Percentiles rank a stretch among this genome's conserved stretches.
These are phyloP conservation scores for Sinocyclocheilus maitianheensis DNA, from an alignment of 2,113 vertebrate genomes.

Conservation along the genomic window DNA sequence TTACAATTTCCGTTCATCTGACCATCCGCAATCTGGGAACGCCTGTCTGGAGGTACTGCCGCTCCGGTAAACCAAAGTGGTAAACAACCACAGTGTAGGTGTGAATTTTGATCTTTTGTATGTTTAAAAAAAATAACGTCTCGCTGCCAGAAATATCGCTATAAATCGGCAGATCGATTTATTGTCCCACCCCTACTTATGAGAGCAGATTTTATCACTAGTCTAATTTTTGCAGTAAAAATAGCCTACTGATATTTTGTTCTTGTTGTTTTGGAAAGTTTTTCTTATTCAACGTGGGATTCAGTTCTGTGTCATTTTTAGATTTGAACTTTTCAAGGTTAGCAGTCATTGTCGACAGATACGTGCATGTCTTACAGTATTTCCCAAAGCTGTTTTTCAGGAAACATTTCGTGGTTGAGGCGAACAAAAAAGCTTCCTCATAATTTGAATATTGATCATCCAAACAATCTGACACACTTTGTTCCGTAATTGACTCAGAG, in stretches of 20 bases:
- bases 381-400: constrained; percentile 3
- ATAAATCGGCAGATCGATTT: no score
- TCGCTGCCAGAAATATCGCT: no score
- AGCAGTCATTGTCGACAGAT: neutral
- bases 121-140: no score
- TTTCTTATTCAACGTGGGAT: neutral
- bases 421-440: constrained; percentile 24
- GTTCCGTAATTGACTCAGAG: neutral
- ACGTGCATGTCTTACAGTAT: neutral
- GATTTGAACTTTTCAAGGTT: neutral
- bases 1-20: no score
- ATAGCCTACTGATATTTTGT: constrained; percentile 23
- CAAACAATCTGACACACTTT: neutral
- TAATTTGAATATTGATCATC: neutral
- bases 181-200: neutral
- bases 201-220: neutral
- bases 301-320: neutral
- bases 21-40: no score
- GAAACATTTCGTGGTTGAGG: neutral
- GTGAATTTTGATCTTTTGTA: no score
- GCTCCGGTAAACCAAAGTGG: no score
- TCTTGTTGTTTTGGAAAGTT: constrained; percentile 12
- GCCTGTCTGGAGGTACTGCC: no score
- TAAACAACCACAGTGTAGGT: no score
- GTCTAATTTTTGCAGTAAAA: constrained; percentile 21